A percentile compares a stretch with the other conserved stretches of the same genome.
These are phyloP conservation scores for Myrmecophaga tridactyla DNA, from an alignment of 2,113 vertebrate species.

Conservation along the genomic window DNA sequence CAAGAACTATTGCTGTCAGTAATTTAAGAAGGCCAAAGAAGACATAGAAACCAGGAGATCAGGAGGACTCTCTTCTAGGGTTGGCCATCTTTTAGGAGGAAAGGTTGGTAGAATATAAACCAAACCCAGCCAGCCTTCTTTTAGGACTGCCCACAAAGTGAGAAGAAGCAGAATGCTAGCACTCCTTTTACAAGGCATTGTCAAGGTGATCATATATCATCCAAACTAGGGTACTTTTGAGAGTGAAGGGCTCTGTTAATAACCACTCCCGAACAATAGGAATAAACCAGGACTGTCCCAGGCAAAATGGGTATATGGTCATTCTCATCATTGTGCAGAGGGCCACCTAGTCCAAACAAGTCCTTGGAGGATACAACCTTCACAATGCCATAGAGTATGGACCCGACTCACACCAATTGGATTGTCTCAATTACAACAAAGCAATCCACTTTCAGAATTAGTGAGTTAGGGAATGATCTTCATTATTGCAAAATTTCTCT, in stretches of 20 bases:
- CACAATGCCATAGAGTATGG: background rate
- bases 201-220: background rate
- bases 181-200: background rate
- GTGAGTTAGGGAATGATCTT: background rate
- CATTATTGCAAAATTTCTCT: background rate
- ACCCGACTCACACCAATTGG: background rate
- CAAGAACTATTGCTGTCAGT: background rate
- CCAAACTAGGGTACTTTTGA: conserved; percentile 1
- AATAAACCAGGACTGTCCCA: background rate
- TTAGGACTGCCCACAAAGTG: background rate
- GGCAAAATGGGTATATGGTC: background rate
- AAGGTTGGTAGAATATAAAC: background rate
- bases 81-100: background rate
- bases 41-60: background rate
- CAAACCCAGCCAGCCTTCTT: background rate
- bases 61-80: background rate
- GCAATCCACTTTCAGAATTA: background rate
- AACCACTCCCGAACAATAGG: background rate
- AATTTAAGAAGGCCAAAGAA: background rate
- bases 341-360: background rate
- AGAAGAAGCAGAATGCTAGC: background rate
- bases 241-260: background rate
- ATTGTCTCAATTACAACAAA: background rate
- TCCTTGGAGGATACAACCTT: background rate
- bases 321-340: background rate